Evolutionary conservation across 2,888 invertebrate genomes (phyloP).

Genomic region (Busseola fusca): DNA sequence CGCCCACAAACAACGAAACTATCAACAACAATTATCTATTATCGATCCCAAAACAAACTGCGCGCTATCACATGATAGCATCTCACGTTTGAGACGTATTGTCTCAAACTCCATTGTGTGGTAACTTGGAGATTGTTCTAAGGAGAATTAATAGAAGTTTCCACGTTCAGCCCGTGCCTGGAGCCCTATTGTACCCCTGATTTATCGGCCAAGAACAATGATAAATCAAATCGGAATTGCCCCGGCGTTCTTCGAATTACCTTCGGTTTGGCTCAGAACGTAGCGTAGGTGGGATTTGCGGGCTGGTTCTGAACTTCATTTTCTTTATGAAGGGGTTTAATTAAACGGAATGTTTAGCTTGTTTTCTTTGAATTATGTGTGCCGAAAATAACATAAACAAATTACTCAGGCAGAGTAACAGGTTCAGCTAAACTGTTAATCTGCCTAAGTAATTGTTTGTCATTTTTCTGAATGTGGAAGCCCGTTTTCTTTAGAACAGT

Average conservation of each 20-base stretch:
- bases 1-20: conserved; percentile 6
- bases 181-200: conserved; percentile 85
- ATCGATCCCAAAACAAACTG: conserved; percentile 57
- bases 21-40: conserved; percentile 52
- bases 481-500: background rate
- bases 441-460: background rate
- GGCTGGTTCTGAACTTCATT: conserved; percentile 45
- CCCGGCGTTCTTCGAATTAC: conserved; percentile 74
- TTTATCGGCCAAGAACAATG: conserved; percentile 88
- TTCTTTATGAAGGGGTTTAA: conserved; percentile 48
- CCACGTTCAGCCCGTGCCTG: conserved; percentile 73
- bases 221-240: conserved; percentile 88
- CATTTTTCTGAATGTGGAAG: background rate
- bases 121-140: conserved; percentile 84
- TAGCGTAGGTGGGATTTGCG: conserved; percentile 40
- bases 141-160: conserved; percentile 88
- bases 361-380: conserved; percentile 5
- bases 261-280: conserved; percentile 47
- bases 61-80: conserved; percentile 77
- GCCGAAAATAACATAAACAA: background rate
- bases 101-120: conserved; percentile 83
- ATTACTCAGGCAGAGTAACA: background rate
- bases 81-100: conserved; percentile 85
- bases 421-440: background rate
- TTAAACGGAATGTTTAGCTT: conserved; percentile 20